Conservation (phyloP, 2,888 invertebrate genomes). For the Acronicta alni region DNA sequence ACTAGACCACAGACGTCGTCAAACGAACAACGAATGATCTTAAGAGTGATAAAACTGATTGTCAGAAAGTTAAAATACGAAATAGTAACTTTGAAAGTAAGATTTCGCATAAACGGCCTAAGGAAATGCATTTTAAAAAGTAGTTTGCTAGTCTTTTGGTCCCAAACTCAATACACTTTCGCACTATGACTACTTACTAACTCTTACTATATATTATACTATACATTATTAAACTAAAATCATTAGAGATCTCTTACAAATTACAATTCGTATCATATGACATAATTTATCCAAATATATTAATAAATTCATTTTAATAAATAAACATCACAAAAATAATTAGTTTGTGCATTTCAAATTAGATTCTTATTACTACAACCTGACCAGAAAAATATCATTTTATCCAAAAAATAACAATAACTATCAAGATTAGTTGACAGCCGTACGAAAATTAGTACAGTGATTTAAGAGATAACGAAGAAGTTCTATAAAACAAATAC, state of each 20-base stretch:
- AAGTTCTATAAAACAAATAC: conserved; percentile 24
- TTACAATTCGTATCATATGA: conserved; percentile 32
- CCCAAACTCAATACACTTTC: conserved; percentile 37
- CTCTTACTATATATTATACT: no score
- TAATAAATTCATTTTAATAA: conserved; percentile 44
- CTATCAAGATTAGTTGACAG: conserved; percentile 22
- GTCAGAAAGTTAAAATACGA: no score
- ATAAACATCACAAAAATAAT: conserved; percentile 37
- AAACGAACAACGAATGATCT: no score
- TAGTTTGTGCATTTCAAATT: conserved; percentile 48
- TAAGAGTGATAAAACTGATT: no score
- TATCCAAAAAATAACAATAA: conserved; percentile 23
- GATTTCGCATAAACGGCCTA: not conserved
- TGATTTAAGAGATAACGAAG: conserved; percentile 25
- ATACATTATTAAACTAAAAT: conserved; percentile 18
- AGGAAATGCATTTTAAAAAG: conserved; percentile 13
- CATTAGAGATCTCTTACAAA: conserved; percentile 49
- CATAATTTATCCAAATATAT: conserved; percentile 20
- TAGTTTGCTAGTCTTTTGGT: conserved; percentile 39
- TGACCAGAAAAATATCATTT: conserved; percentile 44
- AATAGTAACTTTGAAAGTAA: no score
- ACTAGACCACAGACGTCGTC: no score
- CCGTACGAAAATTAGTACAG: not conserved
- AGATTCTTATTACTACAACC: conserved; percentile 18
- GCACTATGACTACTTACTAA: conserved; percentile 10